phyloP scores from a whole-genome alignment of 2,888 invertebrate species.

The Diarsia mendica region DNA sequence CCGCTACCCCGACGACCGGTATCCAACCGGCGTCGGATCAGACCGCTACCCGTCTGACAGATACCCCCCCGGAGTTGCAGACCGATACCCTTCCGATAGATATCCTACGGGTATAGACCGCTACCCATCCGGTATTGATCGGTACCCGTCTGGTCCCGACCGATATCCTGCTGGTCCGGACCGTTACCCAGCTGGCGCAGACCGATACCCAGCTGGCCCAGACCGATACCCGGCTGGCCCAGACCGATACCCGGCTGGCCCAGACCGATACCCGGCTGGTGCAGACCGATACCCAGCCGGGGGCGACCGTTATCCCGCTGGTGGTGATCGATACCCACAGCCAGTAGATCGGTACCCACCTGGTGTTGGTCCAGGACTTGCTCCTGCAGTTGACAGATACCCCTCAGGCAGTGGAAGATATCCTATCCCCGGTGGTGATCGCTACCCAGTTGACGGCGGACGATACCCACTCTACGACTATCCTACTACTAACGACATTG shows the following conservation, averaged over 20 bases:
- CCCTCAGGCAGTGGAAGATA: slow-evolving; percentile 73
- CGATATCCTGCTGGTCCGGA: slow-evolving; percentile 89
- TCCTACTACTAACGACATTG: slow-evolving; percentile 74
- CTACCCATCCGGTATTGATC: slow-evolving; percentile 88
- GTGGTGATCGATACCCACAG: slow-evolving; percentile 79
- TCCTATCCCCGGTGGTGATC: slow-evolving; percentile 75
- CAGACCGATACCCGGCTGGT: slow-evolving; percentile 78
- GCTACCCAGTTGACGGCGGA: slow-evolving; percentile 84
- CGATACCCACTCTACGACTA: slow-evolving; percentile 74
- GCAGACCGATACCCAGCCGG: slow-evolving; percentile 84
- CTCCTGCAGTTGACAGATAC: slow-evolving; percentile 68
- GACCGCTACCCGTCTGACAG: slow-evolving; percentile 85
- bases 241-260: slow-evolving; percentile 80
- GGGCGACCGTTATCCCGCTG: slow-evolving; percentile 78
- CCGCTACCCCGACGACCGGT: slow-evolving; percentile 80
- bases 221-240: slow-evolving; percentile 89
- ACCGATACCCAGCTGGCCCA: slow-evolving; percentile 88
- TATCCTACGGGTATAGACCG: slow-evolving; percentile 77
- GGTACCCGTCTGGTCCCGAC: slow-evolving; percentile 86
- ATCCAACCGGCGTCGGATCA: slow-evolving; percentile 76
- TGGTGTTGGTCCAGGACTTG: slow-evolving; percentile 69
- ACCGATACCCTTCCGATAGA: slow-evolving; percentile 83
- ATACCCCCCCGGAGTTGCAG: slow-evolving; percentile 85
- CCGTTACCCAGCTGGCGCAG: slow-evolving; percentile 85
- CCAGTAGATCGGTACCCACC: slow-evolving; percentile 63